phyloP scores from a whole-genome alignment of 2,888 invertebrate genomes.

The Himalopsyche anomala region DNA sequence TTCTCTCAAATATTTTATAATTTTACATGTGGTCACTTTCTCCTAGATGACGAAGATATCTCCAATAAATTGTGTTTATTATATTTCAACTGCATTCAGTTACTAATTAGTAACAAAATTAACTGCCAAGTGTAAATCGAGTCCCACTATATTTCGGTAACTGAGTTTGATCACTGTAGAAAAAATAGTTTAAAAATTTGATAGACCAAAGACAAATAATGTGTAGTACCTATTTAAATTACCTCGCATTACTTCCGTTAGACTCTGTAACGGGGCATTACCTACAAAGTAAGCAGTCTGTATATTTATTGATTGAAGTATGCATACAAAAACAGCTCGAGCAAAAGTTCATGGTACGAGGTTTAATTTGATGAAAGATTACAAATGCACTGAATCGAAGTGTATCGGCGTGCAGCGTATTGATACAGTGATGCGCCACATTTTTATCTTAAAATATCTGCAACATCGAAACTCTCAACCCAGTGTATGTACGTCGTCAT shows the following conservation, averaged over 20 bases:
- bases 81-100: too few relatives aligned
- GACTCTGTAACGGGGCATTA: not conserved
- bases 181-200: not conserved
- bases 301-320: constrained; percentile 19
- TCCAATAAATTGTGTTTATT: too few relatives aligned
- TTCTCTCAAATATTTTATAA: too few relatives aligned
- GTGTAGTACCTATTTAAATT: not conserved
- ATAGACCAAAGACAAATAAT: not conserved
- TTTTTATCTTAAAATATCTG: not conserved
- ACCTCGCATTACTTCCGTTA: not conserved
- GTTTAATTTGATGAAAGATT: constrained; percentile 34
- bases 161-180: not conserved
- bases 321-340: constrained; percentile 6
- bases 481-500: too few relatives aligned
- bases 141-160: too few relatives aligned
- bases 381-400: not conserved
- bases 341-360: constrained; percentile 5
- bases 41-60: too few relatives aligned
- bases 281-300: not conserved
- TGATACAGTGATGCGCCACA: not conserved
- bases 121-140: too few relatives aligned
- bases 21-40: too few relatives aligned
- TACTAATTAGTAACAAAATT: too few relatives aligned
- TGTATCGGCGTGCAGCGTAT: not conserved
- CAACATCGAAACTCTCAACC: too few relatives aligned